Evolutionary conservation across 2,888 invertebrate species (phyloP).

Genomic region (Xestia xanthographa): DNA sequence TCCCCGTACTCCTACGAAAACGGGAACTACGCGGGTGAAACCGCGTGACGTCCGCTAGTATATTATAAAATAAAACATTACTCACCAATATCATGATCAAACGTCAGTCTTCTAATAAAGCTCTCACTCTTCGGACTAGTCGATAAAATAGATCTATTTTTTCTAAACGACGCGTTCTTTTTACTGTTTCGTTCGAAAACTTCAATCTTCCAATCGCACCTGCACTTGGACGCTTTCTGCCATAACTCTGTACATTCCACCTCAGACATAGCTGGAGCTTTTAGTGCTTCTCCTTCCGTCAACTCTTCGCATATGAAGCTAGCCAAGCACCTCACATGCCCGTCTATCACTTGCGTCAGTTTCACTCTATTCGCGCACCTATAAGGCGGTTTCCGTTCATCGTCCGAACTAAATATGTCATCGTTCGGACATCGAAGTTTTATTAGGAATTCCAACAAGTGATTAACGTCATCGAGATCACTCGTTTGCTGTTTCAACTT

Average conservation of each 20-base stretch:
- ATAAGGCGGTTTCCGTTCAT: conserved; percentile 82
- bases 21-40: too few species aligned
- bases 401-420: conserved; percentile 91
- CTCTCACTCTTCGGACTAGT: conserved; percentile 85
- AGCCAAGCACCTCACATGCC: conserved; percentile 85
- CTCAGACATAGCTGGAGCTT: conserved; percentile 90
- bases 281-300: conserved; percentile 77
- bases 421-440: conserved; percentile 86
- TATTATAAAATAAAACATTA: not conserved
- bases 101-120: conserved; percentile 84
- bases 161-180: conserved; percentile 89
- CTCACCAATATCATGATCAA: conserved; percentile 88
- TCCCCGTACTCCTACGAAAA: too few species aligned
- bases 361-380: conserved; percentile 81
- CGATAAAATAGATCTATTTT: conserved; percentile 88
- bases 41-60: too few species aligned
- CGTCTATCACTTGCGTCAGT: conserved; percentile 79
- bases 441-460: conserved; percentile 80
- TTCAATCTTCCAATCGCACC: conserved; percentile 92
- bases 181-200: conserved; percentile 87
- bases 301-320: conserved; percentile 86
- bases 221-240: conserved; percentile 90
- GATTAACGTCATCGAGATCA: conserved; percentile 84
- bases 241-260: conserved; percentile 90
- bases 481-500: conserved; percentile 89